Evolutionary conservation across 2,113 vertebrate genomes (phyloP).

Genomic region (Loxodonta africana): DNA sequence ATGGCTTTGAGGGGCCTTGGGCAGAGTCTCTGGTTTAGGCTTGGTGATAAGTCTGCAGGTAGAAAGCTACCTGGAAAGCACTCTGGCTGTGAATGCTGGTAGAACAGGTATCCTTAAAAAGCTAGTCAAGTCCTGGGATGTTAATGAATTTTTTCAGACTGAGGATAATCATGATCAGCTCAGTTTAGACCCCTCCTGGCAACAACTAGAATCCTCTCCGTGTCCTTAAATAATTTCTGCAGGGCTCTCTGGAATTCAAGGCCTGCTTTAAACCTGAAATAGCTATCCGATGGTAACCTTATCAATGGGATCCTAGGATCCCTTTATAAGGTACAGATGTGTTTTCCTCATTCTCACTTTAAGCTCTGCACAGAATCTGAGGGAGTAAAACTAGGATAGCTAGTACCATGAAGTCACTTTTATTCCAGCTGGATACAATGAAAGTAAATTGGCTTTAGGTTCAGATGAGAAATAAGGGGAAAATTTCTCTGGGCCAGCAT

Average conservation of each 20-base stretch:
- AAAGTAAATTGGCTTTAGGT: neutral
- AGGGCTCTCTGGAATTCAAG: neutral
- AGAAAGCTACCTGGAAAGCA: conserved; percentile 16
- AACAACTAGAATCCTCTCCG: neutral
- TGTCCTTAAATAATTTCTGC: neutral
- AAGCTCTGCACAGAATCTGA: neutral
- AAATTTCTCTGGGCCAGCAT: neutral
- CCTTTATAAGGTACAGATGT: neutral
- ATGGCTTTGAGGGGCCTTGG: neutral
- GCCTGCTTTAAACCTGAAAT: neutral
- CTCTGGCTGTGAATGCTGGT: neutral
- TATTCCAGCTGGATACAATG: neutral
- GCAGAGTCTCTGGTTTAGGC: neutral
- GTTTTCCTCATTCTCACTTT: conserved; percentile 1
- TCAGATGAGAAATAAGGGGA: conserved; percentile 10
- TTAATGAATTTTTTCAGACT: neutral
- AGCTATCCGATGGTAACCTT: neutral
- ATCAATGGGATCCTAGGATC: neutral
- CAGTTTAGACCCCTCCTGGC: neutral
- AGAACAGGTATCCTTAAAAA: neutral
- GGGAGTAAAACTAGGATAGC: neutral
- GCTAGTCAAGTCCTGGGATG: neutral
- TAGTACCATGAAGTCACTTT: neutral
- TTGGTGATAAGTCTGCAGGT: neutral
- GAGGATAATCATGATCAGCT: neutral